Conservation (phyloP, 2,113 vertebrate species). For the Ciconia stormi region DNA sequence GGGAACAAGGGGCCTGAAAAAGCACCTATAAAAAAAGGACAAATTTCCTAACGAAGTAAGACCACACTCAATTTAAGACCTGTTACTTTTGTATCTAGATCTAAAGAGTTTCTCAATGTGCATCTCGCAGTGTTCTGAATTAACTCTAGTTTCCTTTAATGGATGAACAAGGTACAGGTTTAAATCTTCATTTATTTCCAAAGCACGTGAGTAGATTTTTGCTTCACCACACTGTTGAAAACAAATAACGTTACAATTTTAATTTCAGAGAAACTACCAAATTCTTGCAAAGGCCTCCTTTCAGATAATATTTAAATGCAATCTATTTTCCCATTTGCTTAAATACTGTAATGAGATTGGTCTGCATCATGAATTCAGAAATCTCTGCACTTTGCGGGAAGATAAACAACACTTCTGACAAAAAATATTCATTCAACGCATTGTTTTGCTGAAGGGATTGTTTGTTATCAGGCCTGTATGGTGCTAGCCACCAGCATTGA, state of each 20-base stretch:
- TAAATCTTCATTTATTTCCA: background rate
- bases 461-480: slow-evolving; percentile 79
- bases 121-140: background rate
- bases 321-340: background rate
- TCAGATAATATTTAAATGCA: background rate
- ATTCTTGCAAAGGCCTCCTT: background rate
- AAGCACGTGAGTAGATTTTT: background rate
- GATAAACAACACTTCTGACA: slow-evolving; percentile 78
- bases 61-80: slow-evolving; percentile 45
- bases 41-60: slow-evolving; percentile 58
- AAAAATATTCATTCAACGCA: slow-evolving; percentile 74
- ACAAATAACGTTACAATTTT: background rate
- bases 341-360: background rate
- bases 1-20: slow-evolving; percentile 57
- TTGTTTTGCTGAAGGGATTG: slow-evolving; percentile 84
- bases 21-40: slow-evolving; percentile 72
- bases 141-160: background rate
- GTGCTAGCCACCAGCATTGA: slow-evolving; percentile 83
- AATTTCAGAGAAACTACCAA: background rate
- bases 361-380: background rate
- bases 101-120: background rate
- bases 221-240: background rate
- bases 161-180: background rate
- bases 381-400: background rate
- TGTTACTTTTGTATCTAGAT: slow-evolving; percentile 1